Conservation (phyloP, 2,888 invertebrate genomes). For the Drosophila anceps region DNA sequence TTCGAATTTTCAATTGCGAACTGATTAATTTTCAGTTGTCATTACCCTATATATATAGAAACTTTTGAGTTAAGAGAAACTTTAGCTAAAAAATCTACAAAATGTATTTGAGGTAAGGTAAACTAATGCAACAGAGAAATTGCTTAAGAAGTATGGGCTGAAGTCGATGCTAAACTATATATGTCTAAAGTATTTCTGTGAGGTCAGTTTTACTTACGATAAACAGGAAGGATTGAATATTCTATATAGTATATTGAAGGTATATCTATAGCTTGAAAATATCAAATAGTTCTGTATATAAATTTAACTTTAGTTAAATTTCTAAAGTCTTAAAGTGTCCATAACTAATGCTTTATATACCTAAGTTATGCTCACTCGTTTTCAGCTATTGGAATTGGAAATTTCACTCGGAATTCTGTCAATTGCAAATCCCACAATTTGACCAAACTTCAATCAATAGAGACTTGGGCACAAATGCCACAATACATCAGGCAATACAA, state of each 20-base stretch:
- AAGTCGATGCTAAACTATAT: too few relatives aligned
- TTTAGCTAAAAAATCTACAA: neutral
- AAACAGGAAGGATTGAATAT: neutral
- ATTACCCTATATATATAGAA: conserved; percentile 1
- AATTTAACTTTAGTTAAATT: neutral
- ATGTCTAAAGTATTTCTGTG: neutral
- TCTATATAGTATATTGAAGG: neutral
- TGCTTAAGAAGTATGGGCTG: too few relatives aligned
- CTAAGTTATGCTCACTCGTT: neutral
- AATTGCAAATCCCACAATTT: conserved; percentile 42
- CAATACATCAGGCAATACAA: conserved; percentile 60
- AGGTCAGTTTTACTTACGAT: neutral
- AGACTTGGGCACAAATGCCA: conserved; percentile 29
- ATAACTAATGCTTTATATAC: neutral
- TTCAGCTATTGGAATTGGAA: conserved; percentile 1
- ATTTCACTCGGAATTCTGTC: conserved; percentile 55
- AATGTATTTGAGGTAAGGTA: neutral
- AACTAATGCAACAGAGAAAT: neutral
- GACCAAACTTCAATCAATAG: conserved; percentile 50
- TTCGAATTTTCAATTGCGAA: conserved; percentile 41
- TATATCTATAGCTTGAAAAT: neutral
- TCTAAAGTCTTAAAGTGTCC: neutral
- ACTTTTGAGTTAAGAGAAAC: neutral
- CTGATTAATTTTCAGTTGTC: conserved; percentile 52
- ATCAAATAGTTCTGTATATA: neutral